Percentiles rank a stretch among this genome's conserved stretches.
phyloP scores from a whole-genome alignment of 2,113 vertebrate species.

The Salvelinus namaycush region DNA sequence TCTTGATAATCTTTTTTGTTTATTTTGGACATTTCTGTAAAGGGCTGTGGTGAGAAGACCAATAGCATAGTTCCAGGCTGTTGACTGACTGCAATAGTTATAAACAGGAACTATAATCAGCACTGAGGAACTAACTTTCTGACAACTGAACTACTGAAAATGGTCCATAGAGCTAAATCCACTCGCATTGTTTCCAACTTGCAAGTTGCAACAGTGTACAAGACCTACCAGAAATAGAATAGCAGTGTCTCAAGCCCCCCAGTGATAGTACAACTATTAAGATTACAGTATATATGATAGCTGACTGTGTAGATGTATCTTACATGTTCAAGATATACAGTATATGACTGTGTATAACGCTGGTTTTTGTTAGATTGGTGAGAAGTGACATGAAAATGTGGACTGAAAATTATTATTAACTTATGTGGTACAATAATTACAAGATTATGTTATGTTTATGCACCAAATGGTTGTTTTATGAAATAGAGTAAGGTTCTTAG shows the following conservation, averaged over 20 bases:
- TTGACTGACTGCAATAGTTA: constrained; percentile 8
- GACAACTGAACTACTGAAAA: constrained; percentile 6
- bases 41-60: background rate
- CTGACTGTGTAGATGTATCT: background rate
- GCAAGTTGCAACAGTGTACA: background rate
- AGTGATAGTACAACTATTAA: background rate
- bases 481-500: no score
- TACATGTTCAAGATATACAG: background rate
- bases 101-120: constrained; percentile 15
- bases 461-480: no score
- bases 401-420: no score
- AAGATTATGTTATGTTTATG: no score
- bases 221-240: background rate
- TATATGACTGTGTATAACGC: background rate
- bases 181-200: background rate
- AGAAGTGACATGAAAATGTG: no score
- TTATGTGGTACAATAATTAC: no score
- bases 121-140: constrained; percentile 2
- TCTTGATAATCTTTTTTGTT: background rate
- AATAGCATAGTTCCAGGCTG: background rate
- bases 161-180: background rate
- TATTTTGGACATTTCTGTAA: background rate
- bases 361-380: background rate
- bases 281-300: background rate
- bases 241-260: background rate